Evolutionary conservation across 1,140 invertebrate genomes (phyloP).

Genomic region (Drosophila suzukii): DNA sequence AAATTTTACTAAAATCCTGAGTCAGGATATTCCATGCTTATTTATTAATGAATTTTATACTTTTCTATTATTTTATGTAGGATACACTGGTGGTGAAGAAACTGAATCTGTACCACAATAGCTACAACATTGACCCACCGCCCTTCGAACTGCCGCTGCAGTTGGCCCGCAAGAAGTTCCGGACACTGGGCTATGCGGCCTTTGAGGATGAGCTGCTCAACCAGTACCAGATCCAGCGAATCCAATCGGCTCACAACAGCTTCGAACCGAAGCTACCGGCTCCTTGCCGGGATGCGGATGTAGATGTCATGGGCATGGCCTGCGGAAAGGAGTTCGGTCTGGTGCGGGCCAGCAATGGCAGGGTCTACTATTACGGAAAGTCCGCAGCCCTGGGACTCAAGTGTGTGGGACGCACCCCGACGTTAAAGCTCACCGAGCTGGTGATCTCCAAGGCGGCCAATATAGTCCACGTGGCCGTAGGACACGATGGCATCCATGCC

Average conservation of each 20-base stretch:
- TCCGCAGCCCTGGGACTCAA: slow-evolving; percentile 86
- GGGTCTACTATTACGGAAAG: slow-evolving; percentile 92
- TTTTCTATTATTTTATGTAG: slow-evolving; percentile 27
- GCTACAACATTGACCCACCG: slow-evolving; percentile 76
- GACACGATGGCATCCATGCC: slow-evolving; percentile 97
- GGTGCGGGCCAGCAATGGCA: slow-evolving; percentile 90
- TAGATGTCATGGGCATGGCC: slow-evolving; percentile 80
- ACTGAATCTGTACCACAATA: slow-evolving; percentile 72
- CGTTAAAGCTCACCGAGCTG: slow-evolving; percentile 91
- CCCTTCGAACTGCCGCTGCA: slow-evolving; percentile 90
- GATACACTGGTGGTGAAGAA: slow-evolving; percentile 81
- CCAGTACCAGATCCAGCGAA: slow-evolving; percentile 83
- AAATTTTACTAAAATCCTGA: too few species aligned
- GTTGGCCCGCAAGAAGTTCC: slow-evolving; percentile 92
- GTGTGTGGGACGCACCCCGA: slow-evolving; percentile 85
- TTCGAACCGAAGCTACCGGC: slow-evolving; percentile 83
- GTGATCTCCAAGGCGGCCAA: slow-evolving; percentile 90
- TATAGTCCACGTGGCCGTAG: slow-evolving; percentile 92
- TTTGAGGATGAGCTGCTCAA: slow-evolving; percentile 89
- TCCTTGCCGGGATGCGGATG: slow-evolving; percentile 68
- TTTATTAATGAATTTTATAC: too few species aligned
- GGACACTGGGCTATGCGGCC: slow-evolving; percentile 89
- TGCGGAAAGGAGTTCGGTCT: slow-evolving; percentile 94
- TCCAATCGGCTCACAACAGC: slow-evolving; percentile 80
- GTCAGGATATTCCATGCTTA: too few species aligned